Percentiles rank a stretch among this genome's conserved stretches.
Conservation (phyloP, 2,888 invertebrate species). For the Bombyx huttoni region DNA sequence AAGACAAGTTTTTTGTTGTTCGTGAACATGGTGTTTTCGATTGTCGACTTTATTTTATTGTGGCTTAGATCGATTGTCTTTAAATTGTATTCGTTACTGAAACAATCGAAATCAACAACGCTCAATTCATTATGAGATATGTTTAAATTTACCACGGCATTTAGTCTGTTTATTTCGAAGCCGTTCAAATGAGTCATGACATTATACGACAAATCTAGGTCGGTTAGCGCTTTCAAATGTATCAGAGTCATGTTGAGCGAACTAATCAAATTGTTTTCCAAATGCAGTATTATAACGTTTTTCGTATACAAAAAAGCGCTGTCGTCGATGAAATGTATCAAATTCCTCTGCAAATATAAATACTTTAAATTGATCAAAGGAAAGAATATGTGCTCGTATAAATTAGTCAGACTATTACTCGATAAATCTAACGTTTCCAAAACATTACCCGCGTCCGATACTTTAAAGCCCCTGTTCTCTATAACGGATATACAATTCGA, state of each 20-base stretch:
- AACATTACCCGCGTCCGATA: slow-evolving; percentile 16
- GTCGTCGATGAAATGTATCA: slow-evolving; percentile 24
- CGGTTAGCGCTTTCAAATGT: slow-evolving; percentile 27
- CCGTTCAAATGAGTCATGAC: slow-evolving; percentile 25
- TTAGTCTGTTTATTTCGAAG: slow-evolving; percentile 35
- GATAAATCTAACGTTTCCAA: slow-evolving; percentile 37
- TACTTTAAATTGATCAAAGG: slow-evolving; percentile 21
- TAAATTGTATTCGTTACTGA: slow-evolving; percentile 32
- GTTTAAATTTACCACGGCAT: slow-evolving; percentile 31
- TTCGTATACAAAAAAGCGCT: slow-evolving; percentile 28
- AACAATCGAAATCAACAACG: slow-evolving; percentile 37
- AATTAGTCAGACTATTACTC: slow-evolving; percentile 23
- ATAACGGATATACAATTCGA: slow-evolving; percentile 30
- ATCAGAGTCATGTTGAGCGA: slow-evolving; percentile 34
- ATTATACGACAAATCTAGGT: slow-evolving; percentile 39
- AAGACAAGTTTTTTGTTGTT: slow-evolving; percentile 30
- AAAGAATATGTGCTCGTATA: slow-evolving; percentile 24
- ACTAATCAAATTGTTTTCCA: slow-evolving; percentile 33
- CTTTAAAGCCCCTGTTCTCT: slow-evolving; percentile 20
- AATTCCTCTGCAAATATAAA: slow-evolving; percentile 37
- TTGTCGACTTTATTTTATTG: slow-evolving; percentile 31
- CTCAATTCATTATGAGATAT: slow-evolving; percentile 40
- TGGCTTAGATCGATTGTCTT: slow-evolving; percentile 34
- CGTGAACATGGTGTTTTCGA: slow-evolving; percentile 37
- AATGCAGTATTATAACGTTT: slow-evolving; percentile 21